Evolutionary conservation across 2,797 vertebrate species (phyloP).

Genomic region (Heterohyrax brucei): DNA sequence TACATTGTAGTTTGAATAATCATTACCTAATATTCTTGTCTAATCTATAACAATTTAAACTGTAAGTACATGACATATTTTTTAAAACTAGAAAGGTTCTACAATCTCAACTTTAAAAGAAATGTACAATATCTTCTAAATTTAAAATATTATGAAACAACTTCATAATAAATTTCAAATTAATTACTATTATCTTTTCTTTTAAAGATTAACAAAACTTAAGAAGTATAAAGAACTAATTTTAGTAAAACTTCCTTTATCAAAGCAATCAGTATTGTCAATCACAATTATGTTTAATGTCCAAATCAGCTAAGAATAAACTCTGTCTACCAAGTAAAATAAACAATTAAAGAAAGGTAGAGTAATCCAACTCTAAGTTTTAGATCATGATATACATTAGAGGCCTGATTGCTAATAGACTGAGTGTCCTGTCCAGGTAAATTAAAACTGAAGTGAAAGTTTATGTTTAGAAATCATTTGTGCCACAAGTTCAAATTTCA

Average conservation of each 20-base stretch:
- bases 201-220: constrained; percentile 6
- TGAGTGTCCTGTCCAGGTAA: constrained; percentile 7
- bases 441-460: constrained; percentile 66
- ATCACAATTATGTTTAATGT: constrained; percentile 17
- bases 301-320: constrained; percentile 51
- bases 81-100: background rate
- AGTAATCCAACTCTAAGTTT: constrained; percentile 48
- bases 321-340: background rate
- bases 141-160: constrained; percentile 8
- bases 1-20: background rate
- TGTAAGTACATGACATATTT: background rate
- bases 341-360: constrained; percentile 7
- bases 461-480: constrained; percentile 24
- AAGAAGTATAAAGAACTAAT: background rate
- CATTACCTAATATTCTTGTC: background rate
- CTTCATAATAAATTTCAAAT: constrained; percentile 29
- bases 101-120: constrained; percentile 32
- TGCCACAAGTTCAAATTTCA: constrained; percentile 26
- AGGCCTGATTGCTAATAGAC: constrained; percentile 34
- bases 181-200: constrained; percentile 12
- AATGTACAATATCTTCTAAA: background rate
- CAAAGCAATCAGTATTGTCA: constrained; percentile 41
- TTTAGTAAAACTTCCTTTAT: constrained; percentile 27
- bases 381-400: background rate
- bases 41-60: background rate